These are phyloP conservation scores for Folsomia manolachei DNA, from an alignment of 2,888 invertebrate genomes.

Conservation along the genomic window DNA sequence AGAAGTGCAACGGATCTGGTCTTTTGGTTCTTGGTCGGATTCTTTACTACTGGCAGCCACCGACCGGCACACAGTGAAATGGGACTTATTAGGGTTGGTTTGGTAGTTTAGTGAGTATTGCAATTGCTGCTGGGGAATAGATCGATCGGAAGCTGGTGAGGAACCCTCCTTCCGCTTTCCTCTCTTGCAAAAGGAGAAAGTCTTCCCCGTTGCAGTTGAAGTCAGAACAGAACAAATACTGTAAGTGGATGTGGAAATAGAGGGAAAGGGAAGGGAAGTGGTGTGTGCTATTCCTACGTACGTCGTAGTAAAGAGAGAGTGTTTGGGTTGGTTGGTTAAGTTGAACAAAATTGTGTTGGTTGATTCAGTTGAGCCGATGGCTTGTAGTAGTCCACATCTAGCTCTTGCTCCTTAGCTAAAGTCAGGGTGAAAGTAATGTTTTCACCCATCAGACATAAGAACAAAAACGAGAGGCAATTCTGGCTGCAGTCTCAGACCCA, in stretches of 20 bases:
- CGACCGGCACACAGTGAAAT: background rate
- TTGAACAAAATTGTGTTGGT: background rate
- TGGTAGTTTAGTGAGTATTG: background rate
- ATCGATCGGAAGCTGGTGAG: conserved; percentile 23
- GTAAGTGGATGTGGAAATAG: background rate
- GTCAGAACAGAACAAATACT: background rate
- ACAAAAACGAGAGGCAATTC: conserved; percentile 18
- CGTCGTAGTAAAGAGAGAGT: background rate
- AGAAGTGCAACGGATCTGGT: background rate
- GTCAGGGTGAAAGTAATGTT: background rate
- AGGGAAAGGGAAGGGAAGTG: background rate
- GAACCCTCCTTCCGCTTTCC: conserved; percentile 13
- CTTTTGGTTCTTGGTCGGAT: background rate
- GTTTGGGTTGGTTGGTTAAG: background rate
- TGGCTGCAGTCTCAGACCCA: conserved; percentile 13
- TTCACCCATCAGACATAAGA: conserved; percentile 10
- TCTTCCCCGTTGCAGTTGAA: background rate
- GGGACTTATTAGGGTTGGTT: background rate
- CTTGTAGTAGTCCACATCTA: background rate
- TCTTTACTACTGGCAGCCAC: too few relatives aligned
- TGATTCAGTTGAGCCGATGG: background rate
- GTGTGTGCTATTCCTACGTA: too few relatives aligned
- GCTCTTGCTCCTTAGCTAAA: background rate
- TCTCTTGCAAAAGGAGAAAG: conserved; percentile 15
- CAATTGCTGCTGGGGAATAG: background rate